phyloP scores from a whole-genome alignment of 2,888 invertebrate genomes.

The Parelbella ahira region DNA sequence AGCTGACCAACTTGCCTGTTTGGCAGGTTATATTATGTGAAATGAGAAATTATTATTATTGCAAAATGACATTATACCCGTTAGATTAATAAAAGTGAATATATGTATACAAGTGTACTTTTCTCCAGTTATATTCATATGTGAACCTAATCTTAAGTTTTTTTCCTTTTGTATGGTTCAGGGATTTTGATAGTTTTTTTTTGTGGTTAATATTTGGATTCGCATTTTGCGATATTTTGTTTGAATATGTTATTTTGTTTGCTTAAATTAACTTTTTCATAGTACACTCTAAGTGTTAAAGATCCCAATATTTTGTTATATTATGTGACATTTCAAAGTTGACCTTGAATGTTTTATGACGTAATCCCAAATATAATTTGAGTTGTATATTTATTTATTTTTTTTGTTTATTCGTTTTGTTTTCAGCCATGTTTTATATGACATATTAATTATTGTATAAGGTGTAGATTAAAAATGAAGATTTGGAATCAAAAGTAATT shows the following conservation, averaged over 20 bases:
- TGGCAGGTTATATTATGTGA: too few relatives aligned
- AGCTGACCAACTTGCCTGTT: too few relatives aligned
- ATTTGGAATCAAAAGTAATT: neutral
- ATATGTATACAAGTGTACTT: neutral
- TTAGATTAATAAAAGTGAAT: too few relatives aligned
- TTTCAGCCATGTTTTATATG: too few relatives aligned
- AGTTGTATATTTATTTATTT: slow-evolving; percentile 4
- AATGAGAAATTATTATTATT: too few relatives aligned
- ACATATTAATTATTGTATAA: slow-evolving; percentile 1
- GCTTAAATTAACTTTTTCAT: slow-evolving; percentile 1
- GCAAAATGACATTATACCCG: too few relatives aligned
- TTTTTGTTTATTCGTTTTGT: slow-evolving; percentile 7
- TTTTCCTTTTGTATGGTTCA: slow-evolving; percentile 1
- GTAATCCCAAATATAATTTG: slow-evolving; percentile 16
- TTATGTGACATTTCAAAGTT: neutral
- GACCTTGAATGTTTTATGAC: too few relatives aligned
- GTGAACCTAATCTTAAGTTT: neutral
- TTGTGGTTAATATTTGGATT: slow-evolving; percentile 14
- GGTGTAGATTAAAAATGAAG: slow-evolving; percentile 1
- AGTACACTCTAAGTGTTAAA: slow-evolving; percentile 6
- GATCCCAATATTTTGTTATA: neutral
- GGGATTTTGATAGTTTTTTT: slow-evolving; percentile 14
- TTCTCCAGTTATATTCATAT: neutral
- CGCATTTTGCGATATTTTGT: slow-evolving; percentile 13
- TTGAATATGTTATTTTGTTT: too few relatives aligned